A percentile compares a stretch with the other conserved stretches of the same genome.
phyloP scores from a whole-genome alignment of 2,797 vertebrate genomes.

The Aphelocoma californica region DNA sequence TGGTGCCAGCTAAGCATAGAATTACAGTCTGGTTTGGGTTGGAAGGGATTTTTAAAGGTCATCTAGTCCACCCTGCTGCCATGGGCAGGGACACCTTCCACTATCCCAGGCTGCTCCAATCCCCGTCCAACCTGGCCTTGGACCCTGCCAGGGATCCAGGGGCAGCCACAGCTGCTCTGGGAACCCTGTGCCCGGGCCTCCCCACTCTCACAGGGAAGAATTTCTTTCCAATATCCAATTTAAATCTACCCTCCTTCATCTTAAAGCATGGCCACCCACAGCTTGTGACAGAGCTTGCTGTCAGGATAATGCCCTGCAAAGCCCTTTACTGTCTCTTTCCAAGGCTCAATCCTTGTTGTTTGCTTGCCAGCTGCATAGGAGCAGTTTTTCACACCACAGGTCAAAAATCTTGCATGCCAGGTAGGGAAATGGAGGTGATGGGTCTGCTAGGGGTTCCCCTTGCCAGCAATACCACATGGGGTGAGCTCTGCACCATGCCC shows the following conservation, averaged over 20 bases:
- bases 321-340: background rate
- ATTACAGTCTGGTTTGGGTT: background rate
- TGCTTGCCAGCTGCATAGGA: background rate
- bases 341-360: background rate
- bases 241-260: background rate
- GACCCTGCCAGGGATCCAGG: background rate
- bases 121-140: background rate
- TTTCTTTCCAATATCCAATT: background rate
- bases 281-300: background rate
- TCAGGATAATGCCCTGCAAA: background rate
- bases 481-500: background rate
- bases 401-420: background rate
- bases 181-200: background rate
- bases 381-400: background rate
- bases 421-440: background rate
- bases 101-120: background rate
- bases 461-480: background rate
- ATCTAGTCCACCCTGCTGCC: background rate
- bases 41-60: background rate
- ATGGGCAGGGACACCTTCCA: background rate
- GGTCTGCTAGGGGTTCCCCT: fast-evolving
- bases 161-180: background rate
- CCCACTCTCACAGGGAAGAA: background rate
- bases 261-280: background rate
- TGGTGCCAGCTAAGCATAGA: background rate